A percentile compares a stretch with the other conserved stretches of the same genome.
phyloP scores from a whole-genome alignment of 2,113 vertebrate genomes.

The Poeciliopsis turrubarensis region DNA sequence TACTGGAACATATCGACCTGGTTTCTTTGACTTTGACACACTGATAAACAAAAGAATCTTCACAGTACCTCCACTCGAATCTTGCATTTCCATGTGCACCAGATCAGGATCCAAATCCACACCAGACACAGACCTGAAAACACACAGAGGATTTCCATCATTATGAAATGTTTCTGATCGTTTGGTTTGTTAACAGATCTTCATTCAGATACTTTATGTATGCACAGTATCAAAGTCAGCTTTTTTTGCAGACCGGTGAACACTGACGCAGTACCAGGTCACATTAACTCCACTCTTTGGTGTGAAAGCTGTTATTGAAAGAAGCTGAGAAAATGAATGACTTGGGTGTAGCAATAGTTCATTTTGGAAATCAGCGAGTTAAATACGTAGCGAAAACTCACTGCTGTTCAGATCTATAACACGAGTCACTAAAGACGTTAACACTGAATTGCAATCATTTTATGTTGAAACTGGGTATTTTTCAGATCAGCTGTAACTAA shows the following conservation, averaged over 20 bases:
- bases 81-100: constrained; percentile 96
- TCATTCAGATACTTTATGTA: neutral
- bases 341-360: too few relatives aligned
- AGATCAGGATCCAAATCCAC: constrained; percentile 89
- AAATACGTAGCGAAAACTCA: too few relatives aligned
- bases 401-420: neutral
- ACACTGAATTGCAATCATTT: neutral
- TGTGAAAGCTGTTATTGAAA: too few relatives aligned
- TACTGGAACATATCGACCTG: too few relatives aligned
- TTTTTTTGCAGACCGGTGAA: too few relatives aligned
- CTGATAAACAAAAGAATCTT: neutral
- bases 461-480: neutral
- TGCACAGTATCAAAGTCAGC: too few relatives aligned
- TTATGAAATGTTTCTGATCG: neutral
- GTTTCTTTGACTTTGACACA: neutral
- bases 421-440: neutral
- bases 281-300: too few relatives aligned
- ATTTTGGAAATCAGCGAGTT: too few relatives aligned
- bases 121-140: constrained; percentile 88
- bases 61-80: constrained; percentile 86
- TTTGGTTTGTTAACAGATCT: neutral
- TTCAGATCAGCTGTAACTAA: neutral
- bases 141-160: constrained; percentile 1
- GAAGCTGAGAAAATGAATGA: neutral
- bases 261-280: too few relatives aligned